Conservation (phyloP, 1,140 invertebrate genomes). For the Araneus ventricosus region DNA sequence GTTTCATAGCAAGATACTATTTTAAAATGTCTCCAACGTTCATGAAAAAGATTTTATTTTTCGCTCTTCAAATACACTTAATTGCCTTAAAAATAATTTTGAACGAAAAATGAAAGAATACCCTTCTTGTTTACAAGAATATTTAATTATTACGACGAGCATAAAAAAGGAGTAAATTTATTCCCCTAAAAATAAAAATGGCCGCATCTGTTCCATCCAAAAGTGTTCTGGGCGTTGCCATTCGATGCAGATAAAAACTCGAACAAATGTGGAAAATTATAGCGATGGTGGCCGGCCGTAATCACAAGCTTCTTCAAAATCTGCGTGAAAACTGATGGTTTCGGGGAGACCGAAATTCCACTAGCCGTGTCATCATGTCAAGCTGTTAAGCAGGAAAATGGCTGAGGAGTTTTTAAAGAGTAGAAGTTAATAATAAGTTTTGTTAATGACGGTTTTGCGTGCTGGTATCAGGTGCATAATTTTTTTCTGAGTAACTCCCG, state of each 20-base stretch:
- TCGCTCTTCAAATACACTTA: neutral
- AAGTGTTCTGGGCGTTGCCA: constrained; percentile 58
- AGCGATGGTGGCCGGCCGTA: constrained; percentile 33
- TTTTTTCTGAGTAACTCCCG: constrained; percentile 24
- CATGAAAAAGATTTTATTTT: neutral
- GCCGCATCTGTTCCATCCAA: neutral
- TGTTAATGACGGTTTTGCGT: constrained; percentile 46
- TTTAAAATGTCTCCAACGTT: too few relatives aligned
- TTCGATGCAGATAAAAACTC: constrained; percentile 37
- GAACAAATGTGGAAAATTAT: constrained; percentile 49
- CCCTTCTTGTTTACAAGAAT: constrained; percentile 25
- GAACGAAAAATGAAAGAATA: neutral
- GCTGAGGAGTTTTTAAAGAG: constrained; percentile 40
- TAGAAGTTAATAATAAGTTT: constrained; percentile 54
- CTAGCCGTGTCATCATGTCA: constrained; percentile 55
- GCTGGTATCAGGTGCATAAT: constrained; percentile 36
- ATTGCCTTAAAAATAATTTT: constrained; percentile 12
- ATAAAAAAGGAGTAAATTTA: neutral
- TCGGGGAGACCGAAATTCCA: constrained; percentile 15
- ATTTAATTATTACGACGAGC: constrained; percentile 20
- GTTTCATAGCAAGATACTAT: too few relatives aligned
- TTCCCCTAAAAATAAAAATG: constrained; percentile 42
- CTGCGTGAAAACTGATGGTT: constrained; percentile 58
- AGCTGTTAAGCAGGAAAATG: constrained; percentile 37
- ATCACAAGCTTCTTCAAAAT: constrained; percentile 54